Conservation (phyloP, 2,797 vertebrate species). For the Denticeps clupeoides region DNA sequence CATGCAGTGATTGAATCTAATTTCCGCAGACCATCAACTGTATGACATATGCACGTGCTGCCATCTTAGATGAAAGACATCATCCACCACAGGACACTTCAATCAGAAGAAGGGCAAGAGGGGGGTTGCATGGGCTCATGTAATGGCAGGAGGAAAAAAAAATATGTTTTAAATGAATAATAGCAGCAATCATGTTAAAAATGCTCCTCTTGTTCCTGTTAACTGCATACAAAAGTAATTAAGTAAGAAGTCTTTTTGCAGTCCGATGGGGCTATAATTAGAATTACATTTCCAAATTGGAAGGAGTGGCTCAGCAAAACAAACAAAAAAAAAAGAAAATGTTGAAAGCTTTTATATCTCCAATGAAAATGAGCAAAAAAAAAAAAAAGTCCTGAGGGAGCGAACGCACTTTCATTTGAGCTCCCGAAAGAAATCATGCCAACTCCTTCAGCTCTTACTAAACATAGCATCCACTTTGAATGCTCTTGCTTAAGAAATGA, state of each 20-base stretch:
- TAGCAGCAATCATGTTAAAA: no score
- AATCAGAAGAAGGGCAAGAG: no score
- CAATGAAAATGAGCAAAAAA: conserved; percentile 9
- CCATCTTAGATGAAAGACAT: conserved; percentile 10
- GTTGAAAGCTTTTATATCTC: conserved; percentile 19
- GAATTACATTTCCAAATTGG: no score
- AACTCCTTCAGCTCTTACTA: conserved; percentile 25
- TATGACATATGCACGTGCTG: neutral
- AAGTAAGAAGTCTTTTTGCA: no score
- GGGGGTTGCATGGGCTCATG: no score
- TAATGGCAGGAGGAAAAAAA: no score
- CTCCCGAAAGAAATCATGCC: conserved; percentile 39
- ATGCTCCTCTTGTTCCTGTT: no score
- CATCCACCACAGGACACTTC: neutral
- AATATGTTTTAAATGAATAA: no score
- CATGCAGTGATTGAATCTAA: no score
- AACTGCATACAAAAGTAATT: neutral
- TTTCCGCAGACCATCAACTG: conserved; percentile 1
- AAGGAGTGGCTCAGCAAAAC: neutral
- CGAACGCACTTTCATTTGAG: conserved; percentile 37
- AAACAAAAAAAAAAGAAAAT: no score
- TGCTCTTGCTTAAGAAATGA: conserved; percentile 25
- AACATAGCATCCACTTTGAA: conserved; percentile 28
- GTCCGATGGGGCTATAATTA: no score
- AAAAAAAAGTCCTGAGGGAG: conserved; percentile 23